Evolutionary conservation across 2,888 invertebrate species (phyloP).

Genomic region (Lydus trimaculatus): DNA sequence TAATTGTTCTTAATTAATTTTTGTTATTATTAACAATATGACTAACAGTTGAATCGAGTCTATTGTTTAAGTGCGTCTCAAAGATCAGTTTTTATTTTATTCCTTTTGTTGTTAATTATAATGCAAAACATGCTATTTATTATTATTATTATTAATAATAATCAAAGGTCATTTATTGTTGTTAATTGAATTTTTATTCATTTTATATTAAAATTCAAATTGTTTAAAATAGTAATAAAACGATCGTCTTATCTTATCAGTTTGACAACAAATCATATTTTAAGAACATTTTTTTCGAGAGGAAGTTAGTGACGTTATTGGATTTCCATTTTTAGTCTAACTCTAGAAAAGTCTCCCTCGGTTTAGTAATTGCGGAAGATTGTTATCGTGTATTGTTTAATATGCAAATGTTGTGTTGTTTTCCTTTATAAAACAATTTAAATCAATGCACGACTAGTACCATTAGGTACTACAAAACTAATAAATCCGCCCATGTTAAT

Average conservation of each 20-base stretch:
- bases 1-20: not conserved
- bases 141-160: too few relatives aligned
- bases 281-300: not conserved
- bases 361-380: not conserved
- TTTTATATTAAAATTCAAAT: too few relatives aligned
- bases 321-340: not conserved
- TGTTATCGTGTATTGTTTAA: not conserved
- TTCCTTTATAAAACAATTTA: not conserved
- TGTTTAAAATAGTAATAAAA: too few relatives aligned
- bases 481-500: slow-evolving; percentile 11
- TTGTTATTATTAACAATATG: not conserved
- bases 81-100: not conserved
- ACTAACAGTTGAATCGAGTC: slow-evolving; percentile 1
- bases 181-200: not conserved
- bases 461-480: not conserved
- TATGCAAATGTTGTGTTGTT: not conserved
- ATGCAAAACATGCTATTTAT: not conserved
- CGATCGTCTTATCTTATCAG: slow-evolving; percentile 5
- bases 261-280: not conserved
- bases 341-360: not conserved
- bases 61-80: not conserved
- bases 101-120: not conserved
- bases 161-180: not conserved
- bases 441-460: not conserved
- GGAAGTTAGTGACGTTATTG: slow-evolving; percentile 5